Base-by-base conservation (phyloP, 2,113 vertebrate species). In the Bambusicola thoracicus region DNA sequence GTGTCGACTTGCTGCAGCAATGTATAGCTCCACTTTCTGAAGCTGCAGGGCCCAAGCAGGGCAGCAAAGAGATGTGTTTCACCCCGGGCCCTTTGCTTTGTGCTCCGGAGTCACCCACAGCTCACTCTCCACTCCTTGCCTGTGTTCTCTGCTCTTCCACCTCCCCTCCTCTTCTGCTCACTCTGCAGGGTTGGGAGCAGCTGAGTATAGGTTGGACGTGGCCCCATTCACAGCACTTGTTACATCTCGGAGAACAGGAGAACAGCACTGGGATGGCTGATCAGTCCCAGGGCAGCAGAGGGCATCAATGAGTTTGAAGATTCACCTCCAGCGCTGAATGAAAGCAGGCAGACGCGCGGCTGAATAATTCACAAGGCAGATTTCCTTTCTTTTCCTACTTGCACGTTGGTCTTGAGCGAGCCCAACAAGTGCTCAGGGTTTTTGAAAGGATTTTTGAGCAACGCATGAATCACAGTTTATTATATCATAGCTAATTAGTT, bases 261-360 rank as follows among this genome's bases (percentile, higher is more conserved):
- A 29, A 25, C 41, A 19, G 38, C 0, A 13, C 2, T 8, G 38
- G 0, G 91, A 38, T 13, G 89, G 16, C 85, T n/a, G 13, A 68
- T 63, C 93, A 65, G 86, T 89, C 69, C 94, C 94, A 84, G 76
- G 93, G 95, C 94, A 95, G 93, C 94, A 94, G 95, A 95, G 95
- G 95, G 94, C 95, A 96, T 92, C 95, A 49, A 19, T 13, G 95
- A 94, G 94, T 96, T 87, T 92, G 93, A 56, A 91, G 93, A 89
- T 59, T 18, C 81, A 40, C 51, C 81, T 40, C 65, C 2, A 21
- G 40, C 65, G 56, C 81, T 2, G 56, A 51, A 8, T 7, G 61
- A 81, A 36, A 84, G 2, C 0, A 6, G 75, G 29, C 83, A 22
- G 66, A 16, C 41, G 2, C 58, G 0, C 34, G 1, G 4, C 1